Conservation (phyloP, 2,888 invertebrate genomes). For the Neria commutata region DNA sequence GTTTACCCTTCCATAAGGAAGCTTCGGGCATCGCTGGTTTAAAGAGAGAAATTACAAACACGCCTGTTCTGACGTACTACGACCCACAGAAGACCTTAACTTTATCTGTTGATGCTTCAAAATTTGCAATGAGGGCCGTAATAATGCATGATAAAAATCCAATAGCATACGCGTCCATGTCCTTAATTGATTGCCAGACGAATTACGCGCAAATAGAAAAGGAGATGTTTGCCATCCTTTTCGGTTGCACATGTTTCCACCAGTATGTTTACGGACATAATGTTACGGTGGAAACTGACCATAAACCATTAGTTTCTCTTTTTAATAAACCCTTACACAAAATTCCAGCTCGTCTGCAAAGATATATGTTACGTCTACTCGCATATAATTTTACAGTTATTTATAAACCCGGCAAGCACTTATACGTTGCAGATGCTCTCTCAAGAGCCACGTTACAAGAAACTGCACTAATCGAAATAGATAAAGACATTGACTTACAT, state of each 20-base stretch:
- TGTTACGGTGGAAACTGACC: constrained; percentile 24
- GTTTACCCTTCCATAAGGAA: constrained; percentile 13
- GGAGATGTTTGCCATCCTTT: constrained; percentile 30
- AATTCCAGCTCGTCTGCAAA: constrained; percentile 25
- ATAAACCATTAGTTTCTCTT: constrained; percentile 24
- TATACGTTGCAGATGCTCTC: constrained; percentile 58
- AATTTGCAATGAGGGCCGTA: constrained; percentile 24
- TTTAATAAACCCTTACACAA: constrained; percentile 26
- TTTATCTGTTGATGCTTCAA: constrained; percentile 23
- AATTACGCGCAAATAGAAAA: constrained; percentile 36
- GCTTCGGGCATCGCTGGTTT: constrained; percentile 23
- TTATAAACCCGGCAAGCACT: constrained; percentile 28
- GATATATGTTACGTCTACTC: constrained; percentile 28
- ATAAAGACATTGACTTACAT: constrained; percentile 27
- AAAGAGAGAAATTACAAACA: constrained; percentile 14
- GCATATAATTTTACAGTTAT: constrained; percentile 24
- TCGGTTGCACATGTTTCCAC: constrained; percentile 29
- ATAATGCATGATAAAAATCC: constrained; percentile 23
- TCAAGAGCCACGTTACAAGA: constrained; percentile 57
- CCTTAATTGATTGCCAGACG: constrained; percentile 21
- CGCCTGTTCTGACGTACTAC: constrained; percentile 24
- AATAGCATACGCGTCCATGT: constrained; percentile 26
- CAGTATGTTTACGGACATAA: constrained; percentile 28
- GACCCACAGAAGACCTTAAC: constrained; percentile 18
- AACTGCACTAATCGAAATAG: constrained; percentile 19